phyloP scores from a whole-genome alignment of 2,797 vertebrate genomes.

The Gymnodraco acuticeps region DNA sequence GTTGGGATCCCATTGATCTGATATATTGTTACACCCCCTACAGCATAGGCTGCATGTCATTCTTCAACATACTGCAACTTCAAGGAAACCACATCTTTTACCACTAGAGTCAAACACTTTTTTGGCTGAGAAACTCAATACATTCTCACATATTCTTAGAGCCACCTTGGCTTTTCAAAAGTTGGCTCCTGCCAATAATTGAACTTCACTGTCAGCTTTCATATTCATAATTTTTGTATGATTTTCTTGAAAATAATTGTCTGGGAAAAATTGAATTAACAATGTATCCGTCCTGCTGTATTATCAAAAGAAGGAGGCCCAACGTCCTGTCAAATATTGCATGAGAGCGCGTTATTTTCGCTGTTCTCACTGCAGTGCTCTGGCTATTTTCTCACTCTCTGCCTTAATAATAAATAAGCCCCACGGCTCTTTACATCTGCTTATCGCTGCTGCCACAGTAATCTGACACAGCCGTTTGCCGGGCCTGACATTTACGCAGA shows the following conservation, averaged over 20 bases:
- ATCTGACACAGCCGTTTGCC: slow-evolving; percentile 74
- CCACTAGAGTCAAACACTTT: background rate
- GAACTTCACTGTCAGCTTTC: slow-evolving; percentile 15
- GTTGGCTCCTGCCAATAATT: background rate
- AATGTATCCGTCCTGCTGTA: background rate
- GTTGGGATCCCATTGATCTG: no score
- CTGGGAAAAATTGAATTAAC: slow-evolving; percentile 29
- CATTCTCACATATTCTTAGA: background rate
- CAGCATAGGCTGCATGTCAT: background rate
- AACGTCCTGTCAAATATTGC: slow-evolving; percentile 41
- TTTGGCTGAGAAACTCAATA: slow-evolving; percentile 1
- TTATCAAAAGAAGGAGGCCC: slow-evolving; percentile 27
- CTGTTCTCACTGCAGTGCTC: slow-evolving; percentile 27
- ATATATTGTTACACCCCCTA: no score
- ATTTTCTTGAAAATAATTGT: slow-evolving; percentile 27
- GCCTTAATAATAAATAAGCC: slow-evolving; percentile 73
- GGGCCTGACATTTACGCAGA: slow-evolving; percentile 58
- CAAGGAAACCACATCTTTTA: background rate
- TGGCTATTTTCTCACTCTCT: slow-evolving; percentile 27
- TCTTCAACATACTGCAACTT: slow-evolving; percentile 1
- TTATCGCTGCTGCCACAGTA: slow-evolving; percentile 72
- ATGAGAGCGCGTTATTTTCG: slow-evolving; percentile 60
- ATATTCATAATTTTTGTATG: slow-evolving; percentile 7
- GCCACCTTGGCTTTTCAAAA: background rate
- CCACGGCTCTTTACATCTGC: slow-evolving; percentile 68